Conservation (phyloP, 2,113 vertebrate species). For the Xiphias gladius region DNA sequence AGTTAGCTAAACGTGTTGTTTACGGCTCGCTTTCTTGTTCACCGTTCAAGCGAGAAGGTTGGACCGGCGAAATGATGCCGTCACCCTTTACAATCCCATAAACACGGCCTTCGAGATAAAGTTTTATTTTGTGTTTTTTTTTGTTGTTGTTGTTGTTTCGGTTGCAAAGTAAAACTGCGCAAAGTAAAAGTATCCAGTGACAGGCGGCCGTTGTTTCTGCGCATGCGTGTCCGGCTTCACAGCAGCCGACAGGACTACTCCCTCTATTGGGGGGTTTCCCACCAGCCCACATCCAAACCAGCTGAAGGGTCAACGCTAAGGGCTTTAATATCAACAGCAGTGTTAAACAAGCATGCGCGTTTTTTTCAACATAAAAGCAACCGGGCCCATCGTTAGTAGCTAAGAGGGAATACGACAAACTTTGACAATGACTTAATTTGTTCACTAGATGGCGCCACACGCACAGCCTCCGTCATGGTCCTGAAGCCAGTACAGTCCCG, state of each 20-base stretch:
- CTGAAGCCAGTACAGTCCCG: background rate
- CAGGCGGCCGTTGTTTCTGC: constrained; percentile 3
- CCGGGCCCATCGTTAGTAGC: background rate
- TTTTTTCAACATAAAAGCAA: too few relatives aligned
- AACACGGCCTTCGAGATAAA: background rate
- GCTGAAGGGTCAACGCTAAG: background rate
- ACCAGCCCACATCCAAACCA: background rate
- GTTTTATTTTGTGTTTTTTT: background rate
- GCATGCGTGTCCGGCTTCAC: constrained; percentile 52
- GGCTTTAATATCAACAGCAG: background rate
- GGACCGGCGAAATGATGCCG: background rate
- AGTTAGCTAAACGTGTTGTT: constrained; percentile 52
- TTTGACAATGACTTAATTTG: background rate
- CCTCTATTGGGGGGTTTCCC: constrained; percentile 42
- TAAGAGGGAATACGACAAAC: background rate
- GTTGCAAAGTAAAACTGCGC: background rate
- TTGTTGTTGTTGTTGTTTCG: background rate
- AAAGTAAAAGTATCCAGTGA: constrained; percentile 61
- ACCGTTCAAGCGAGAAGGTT: background rate
- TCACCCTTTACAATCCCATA: background rate
- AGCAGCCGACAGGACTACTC: background rate
- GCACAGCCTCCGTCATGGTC: background rate
- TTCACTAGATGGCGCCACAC: constrained; percentile 58
- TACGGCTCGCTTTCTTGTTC: constrained; percentile 8
- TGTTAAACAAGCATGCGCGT: background rate